Conservation (phyloP, 2,113 vertebrate species). For the Silurus asotus region DNA sequence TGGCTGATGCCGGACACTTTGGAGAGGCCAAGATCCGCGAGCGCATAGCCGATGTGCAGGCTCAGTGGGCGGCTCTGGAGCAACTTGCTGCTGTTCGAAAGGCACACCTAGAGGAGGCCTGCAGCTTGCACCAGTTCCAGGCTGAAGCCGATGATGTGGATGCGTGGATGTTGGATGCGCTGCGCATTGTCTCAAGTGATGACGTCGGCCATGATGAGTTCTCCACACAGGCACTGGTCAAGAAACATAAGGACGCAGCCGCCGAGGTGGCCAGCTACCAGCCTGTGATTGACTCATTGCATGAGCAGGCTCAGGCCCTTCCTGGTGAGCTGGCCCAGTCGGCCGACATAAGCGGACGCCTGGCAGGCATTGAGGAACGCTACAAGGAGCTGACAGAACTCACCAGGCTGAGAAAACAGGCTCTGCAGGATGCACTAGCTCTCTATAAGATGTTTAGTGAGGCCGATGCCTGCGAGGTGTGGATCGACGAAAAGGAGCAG, state of each 20-base stretch:
- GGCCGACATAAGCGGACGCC: conserved; percentile 76
- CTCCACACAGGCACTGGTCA: conserved; percentile 92
- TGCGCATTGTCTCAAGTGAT: conserved; percentile 88
- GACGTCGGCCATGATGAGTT: conserved; percentile 95
- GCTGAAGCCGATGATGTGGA: conserved; percentile 88
- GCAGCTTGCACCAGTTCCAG: conserved; percentile 90
- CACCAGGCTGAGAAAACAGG: conserved; percentile 89
- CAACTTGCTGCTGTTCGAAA: conserved; percentile 83
- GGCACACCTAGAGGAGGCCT: conserved; percentile 82
- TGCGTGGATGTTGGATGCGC: conserved; percentile 90
- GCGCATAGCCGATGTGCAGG: conserved; percentile 82
- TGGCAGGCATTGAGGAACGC: conserved; percentile 92
- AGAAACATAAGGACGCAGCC: conserved; percentile 91
- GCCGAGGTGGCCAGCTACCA: conserved; percentile 88
- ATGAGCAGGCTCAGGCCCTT: conserved; percentile 81
- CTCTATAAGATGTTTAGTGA: conserved; percentile 96
- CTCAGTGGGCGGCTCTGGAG: conserved; percentile 90
- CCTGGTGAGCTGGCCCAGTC: conserved; percentile 75
- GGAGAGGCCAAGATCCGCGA: conserved; percentile 86
- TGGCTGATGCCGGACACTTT: conserved; percentile 87
- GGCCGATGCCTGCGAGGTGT: conserved; percentile 90
- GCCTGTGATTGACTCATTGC: conserved; percentile 84
- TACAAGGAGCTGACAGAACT: conserved; percentile 90
- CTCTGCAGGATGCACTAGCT: conserved; percentile 92
- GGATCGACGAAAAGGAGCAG: conserved; percentile 97